Base-by-base conservation (phyloP, 2,888 invertebrate species). In the Acanthosepion pharaonis region DNA sequence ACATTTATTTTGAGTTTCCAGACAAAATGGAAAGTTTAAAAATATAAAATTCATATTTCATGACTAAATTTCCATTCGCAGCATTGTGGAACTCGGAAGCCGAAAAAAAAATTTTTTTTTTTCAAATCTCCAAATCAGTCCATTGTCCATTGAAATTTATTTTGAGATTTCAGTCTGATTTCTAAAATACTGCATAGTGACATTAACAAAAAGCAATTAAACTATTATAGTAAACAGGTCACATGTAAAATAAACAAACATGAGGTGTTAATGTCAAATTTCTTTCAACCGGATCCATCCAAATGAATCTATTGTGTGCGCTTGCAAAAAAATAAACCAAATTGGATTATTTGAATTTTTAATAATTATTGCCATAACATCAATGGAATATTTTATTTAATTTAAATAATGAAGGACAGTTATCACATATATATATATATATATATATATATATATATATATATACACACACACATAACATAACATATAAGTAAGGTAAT, bases 11-110 rank as follows among this genome's bases (percentile, higher is more conserved):
- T 78, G 78, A 78, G 78, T 78, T 78, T 78, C 78, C 78, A 78
- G 78, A 78, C 78, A 78, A n/a, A 78, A 78, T 33, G 78, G 78
- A 78, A 78, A 78, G 78, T 78, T 78, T 78, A 78, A 78, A 78
- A 78, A 78, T 78, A 78, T n/a, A 78, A 78, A 78, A 78, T 78
- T 78, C 33, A 78, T 78, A 78, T 78, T 78, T 78, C 78, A n/a
- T 78, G n/a, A 78, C 78, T 78, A 78, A 78, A n/a, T 78, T 78
- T 23, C 78, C 33, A 78, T 78, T 78, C 78, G 11, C 78, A 78
- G 78, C 33, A 78, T n/a, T 33, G 33, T 78, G 78, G 78, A 78
- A 78, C 78, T 33, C 15, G 11, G 78, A 78, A 78, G n/a, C 15
- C 33, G n/a, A 78, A 78, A 78, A 78, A 78, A 78, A 78, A 78